These are phyloP conservation scores for Yponomeuta evonymella DNA, from an alignment of 2,888 invertebrate species.

Conservation along the genomic window DNA sequence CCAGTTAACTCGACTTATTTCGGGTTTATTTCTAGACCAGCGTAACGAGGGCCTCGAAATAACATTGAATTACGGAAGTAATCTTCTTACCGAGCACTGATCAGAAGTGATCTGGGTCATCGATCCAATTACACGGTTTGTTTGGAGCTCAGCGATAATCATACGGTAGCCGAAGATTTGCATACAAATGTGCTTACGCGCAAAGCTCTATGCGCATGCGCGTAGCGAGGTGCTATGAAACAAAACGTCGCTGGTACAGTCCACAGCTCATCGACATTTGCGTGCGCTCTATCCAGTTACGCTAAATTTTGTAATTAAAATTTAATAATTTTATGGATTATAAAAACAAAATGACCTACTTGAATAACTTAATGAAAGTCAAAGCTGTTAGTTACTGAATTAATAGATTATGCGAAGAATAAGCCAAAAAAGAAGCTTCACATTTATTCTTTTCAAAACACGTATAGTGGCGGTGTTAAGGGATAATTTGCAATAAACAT, in stretches of 20 bases:
- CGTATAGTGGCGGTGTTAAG: too few relatives aligned
- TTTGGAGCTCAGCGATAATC: neutral
- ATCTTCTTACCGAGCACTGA: neutral
- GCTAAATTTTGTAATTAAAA: too few relatives aligned
- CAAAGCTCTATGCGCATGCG: neutral
- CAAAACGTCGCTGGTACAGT: neutral
- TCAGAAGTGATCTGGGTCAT: neutral
- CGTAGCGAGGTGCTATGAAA: neutral
- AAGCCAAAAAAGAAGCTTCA: too few relatives aligned
- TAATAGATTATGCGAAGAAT: too few relatives aligned
- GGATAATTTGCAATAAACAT: too few relatives aligned
- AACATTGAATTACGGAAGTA: conserved; percentile 1
- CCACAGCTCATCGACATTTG: too few relatives aligned
- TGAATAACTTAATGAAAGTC: too few relatives aligned
- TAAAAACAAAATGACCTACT: too few relatives aligned
- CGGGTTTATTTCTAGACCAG: neutral
- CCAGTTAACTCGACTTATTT: neutral
- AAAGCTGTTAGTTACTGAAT: too few relatives aligned
- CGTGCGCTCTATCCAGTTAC: too few relatives aligned
- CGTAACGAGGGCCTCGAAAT: neutral
- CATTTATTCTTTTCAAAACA: too few relatives aligned
- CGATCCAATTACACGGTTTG: neutral
- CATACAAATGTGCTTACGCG: neutral
- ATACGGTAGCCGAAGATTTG: neutral
- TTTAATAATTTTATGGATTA: too few relatives aligned